These are phyloP conservation scores for Standfussiana lucernea DNA, from an alignment of 2,888 invertebrate genomes.

Conservation along the genomic window DNA sequence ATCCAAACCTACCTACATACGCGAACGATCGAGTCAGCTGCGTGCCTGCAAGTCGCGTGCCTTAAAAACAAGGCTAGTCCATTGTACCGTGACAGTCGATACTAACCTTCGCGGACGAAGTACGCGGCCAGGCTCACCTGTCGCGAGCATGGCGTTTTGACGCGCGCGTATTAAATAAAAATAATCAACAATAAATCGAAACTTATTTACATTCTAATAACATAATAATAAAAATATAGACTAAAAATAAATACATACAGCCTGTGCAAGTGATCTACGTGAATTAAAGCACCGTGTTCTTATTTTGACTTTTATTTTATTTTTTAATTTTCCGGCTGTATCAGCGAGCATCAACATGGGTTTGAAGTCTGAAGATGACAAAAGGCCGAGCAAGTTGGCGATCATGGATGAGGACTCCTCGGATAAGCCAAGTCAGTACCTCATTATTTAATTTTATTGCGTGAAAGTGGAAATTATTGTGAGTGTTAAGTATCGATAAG, in stretches of 20 bases:
- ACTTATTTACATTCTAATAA: conserved; percentile 28
- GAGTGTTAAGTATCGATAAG: conserved; percentile 15
- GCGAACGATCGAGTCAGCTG: conserved; percentile 62
- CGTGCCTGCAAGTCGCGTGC: conserved; percentile 77
- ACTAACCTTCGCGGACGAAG: conserved; percentile 80
- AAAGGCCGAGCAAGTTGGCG: conserved; percentile 88
- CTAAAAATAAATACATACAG: conserved; percentile 15
- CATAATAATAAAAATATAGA: conserved; percentile 4
- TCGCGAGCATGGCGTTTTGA: conserved; percentile 78
- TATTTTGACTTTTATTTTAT: conserved; percentile 66
- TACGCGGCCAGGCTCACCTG: conserved; percentile 76
- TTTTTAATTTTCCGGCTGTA: conserved; percentile 60
- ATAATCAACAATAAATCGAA: conserved; percentile 56
- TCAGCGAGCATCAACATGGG: conserved; percentile 86
- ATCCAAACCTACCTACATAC: conserved; percentile 68
- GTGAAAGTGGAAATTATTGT: conserved; percentile 36
- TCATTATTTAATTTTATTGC: conserved; percentile 24
- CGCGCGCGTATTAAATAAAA: conserved; percentile 76
- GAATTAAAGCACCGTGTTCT: conserved; percentile 61
- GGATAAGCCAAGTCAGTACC: conserved; percentile 84
- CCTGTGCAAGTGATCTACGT: conserved; percentile 62
- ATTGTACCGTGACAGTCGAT: conserved; percentile 84
- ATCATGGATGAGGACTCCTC: conserved; percentile 88
- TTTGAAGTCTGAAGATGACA: conserved; percentile 87
- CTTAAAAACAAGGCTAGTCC: conserved; percentile 85